These are phyloP conservation scores for Parochlus steinenii DNA, from an alignment of 2,888 invertebrate genomes.

Conservation along the genomic window DNA sequence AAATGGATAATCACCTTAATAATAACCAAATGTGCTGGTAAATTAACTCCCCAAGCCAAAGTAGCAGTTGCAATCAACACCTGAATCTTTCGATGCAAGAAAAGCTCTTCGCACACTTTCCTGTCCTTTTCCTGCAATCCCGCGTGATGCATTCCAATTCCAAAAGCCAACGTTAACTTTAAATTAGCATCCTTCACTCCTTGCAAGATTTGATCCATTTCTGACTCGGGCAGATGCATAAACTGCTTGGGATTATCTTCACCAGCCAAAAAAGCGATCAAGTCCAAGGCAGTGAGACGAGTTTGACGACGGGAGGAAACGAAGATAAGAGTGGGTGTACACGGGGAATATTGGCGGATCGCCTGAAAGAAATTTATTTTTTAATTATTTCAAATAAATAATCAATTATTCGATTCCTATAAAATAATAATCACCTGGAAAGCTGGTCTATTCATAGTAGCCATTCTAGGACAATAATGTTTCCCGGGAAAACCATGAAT, in stretches of 20 bases:
- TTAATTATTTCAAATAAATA: too few species aligned
- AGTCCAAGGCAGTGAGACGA: slow-evolving; percentile 84
- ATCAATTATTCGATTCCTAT: too few species aligned
- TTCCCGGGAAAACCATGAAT: slow-evolving; percentile 93
- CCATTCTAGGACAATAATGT: slow-evolving; percentile 98
- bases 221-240: slow-evolving; percentile 69
- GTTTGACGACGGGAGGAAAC: slow-evolving; percentile 96
- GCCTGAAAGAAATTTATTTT: too few species aligned
- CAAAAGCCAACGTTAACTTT: slow-evolving; percentile 86
- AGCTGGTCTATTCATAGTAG: slow-evolving; percentile 97
- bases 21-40: slow-evolving; percentile 96
- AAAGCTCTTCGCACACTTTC: slow-evolving; percentile 80
- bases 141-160: slow-evolving; percentile 97
- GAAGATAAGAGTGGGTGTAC: slow-evolving; percentile 82
- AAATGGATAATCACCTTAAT: too few species aligned
- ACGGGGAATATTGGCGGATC: slow-evolving; percentile 80
- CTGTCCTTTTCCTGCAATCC: slow-evolving; percentile 89
- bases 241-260: slow-evolving; percentile 92
- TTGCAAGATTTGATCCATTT: slow-evolving; percentile 63
- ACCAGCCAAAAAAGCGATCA: slow-evolving; percentile 78
- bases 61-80: slow-evolving; percentile 93
- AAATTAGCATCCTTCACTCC: slow-evolving; percentile 74
- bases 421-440: too few species aligned
- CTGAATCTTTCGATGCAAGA: slow-evolving; percentile 90
- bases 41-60: slow-evolving; percentile 98